phyloP scores from a whole-genome alignment of 2,797 vertebrate genomes.

The Benthosema pterotum region DNA sequence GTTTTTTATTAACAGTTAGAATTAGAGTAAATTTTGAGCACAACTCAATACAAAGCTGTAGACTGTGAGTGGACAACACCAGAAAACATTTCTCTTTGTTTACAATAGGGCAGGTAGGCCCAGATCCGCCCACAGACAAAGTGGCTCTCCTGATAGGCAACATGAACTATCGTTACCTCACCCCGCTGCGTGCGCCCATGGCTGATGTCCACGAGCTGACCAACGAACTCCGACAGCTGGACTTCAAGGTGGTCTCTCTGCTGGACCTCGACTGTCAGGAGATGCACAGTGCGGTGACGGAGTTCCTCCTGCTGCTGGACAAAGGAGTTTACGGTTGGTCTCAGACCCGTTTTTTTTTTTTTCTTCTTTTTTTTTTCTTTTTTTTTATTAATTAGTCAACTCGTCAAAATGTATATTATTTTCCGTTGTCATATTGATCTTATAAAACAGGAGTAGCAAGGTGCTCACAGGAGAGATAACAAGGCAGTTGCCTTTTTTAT shows the following conservation, averaged over 20 bases:
- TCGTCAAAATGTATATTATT: no score
- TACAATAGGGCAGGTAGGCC: no score
- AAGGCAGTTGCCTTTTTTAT: no score
- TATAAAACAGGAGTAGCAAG: no score
- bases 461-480: no score
- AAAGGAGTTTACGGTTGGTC: constrained; percentile 86
- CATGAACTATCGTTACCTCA: constrained; percentile 86
- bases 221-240: constrained; percentile 84
- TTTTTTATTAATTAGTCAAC: not conserved
- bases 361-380: not conserved
- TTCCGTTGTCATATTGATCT: no score
- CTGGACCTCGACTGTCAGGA: constrained; percentile 87
- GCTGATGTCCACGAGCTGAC: constrained; percentile 85
- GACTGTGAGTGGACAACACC: no score
- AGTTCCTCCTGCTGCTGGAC: constrained; percentile 88
- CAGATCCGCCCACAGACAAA: no score
- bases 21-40: no score
- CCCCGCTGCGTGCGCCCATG: constrained; percentile 83
- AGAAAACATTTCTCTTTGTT: no score
- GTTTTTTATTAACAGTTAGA: no score
- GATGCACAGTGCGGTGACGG: constrained; percentile 87
- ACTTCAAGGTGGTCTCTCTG: constrained; percentile 90
- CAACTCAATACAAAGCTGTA: no score
- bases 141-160: constrained; percentile 90
- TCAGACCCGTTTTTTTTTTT: not conserved